Percentiles rank a stretch among this genome's conserved stretches.
These are phyloP conservation scores for Hoplodrina ambigua DNA, from an alignment of 2,888 invertebrate genomes.

Conservation along the genomic window DNA sequence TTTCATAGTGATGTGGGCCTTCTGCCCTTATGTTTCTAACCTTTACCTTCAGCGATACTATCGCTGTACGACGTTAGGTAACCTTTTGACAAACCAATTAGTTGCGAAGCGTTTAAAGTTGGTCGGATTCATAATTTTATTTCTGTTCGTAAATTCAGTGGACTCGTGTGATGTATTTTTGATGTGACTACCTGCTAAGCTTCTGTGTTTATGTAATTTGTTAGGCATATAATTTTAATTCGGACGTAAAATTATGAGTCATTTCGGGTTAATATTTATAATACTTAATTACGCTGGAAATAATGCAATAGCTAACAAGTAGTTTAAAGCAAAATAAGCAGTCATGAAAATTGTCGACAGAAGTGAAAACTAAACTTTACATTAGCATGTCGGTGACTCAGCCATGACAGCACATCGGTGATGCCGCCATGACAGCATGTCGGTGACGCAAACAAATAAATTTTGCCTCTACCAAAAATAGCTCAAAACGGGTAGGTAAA, in stretches of 20 bases:
- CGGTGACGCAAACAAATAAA: too few relatives aligned
- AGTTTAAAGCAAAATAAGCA: too few relatives aligned
- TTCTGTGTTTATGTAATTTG: background rate
- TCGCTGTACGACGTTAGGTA: slow-evolving; percentile 36
- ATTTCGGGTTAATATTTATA: too few relatives aligned
- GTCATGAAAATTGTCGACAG: too few relatives aligned
- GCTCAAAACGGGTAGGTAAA: too few relatives aligned
- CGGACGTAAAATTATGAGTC: background rate
- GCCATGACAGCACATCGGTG: too few relatives aligned
- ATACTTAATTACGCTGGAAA: too few relatives aligned
- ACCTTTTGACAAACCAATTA: slow-evolving; percentile 57
- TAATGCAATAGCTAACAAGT: too few relatives aligned
- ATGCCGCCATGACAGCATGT: too few relatives aligned
- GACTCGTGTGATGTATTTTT: slow-evolving; percentile 8
- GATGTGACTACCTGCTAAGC: background rate
- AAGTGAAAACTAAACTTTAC: too few relatives aligned
- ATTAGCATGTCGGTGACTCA: too few relatives aligned
- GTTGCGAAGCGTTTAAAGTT: slow-evolving; percentile 38
- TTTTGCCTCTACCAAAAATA: too few relatives aligned
- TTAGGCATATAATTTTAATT: background rate
- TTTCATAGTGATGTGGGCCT: slow-evolving; percentile 1
- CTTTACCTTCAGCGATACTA: slow-evolving; percentile 22
- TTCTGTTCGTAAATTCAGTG: slow-evolving; percentile 39
- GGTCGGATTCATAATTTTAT: slow-evolving; percentile 34
- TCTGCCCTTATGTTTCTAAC: slow-evolving; percentile 13